Evolutionary conservation across 2,113 vertebrate genomes (phyloP).

Genomic region (Triplophysa siluroides): DNA sequence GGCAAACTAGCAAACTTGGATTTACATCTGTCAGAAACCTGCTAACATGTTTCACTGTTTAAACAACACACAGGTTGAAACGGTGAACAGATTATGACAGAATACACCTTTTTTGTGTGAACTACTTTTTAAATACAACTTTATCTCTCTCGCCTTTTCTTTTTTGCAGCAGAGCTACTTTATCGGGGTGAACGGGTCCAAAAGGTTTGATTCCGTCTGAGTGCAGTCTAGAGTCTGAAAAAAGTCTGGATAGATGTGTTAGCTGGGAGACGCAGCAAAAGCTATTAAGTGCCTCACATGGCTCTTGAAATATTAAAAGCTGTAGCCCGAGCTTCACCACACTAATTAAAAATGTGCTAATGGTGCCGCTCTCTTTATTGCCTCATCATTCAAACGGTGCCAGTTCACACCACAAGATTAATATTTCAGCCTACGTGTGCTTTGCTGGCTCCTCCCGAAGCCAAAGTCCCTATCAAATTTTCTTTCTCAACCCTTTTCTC

Average conservation of each 20-base stretch:
- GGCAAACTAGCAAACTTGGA: too few species aligned
- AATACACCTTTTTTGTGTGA: too few species aligned
- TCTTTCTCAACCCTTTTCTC: neutral
- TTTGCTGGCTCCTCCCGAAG: neutral
- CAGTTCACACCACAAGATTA: neutral
- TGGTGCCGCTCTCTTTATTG: slow-evolving; percentile 1
- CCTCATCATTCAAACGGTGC: neutral
- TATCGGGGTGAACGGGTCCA: neutral
- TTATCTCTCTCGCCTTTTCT: neutral
- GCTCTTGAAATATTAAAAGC: slow-evolving; percentile 12
- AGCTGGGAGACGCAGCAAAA: neutral
- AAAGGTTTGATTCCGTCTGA: neutral
- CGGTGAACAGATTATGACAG: too few species aligned
- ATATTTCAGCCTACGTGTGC: slow-evolving; percentile 13
- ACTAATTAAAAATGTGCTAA: slow-evolving; percentile 25
- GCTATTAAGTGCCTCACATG: slow-evolving; percentile 1
- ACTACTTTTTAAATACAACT: neutral
- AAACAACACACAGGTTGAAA: neutral
- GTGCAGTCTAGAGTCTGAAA: neutral
- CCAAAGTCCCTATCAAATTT: neutral
- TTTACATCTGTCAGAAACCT: too few species aligned
- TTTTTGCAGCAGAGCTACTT: neutral
- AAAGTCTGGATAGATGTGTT: neutral
- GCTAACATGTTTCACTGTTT: too few species aligned
- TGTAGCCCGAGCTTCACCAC: neutral